Evolutionary conservation across 30 jellyfish, hydroid and myxozoan genomes (phyloP).

Genomic region (Rhopilema esculentum): DNA sequence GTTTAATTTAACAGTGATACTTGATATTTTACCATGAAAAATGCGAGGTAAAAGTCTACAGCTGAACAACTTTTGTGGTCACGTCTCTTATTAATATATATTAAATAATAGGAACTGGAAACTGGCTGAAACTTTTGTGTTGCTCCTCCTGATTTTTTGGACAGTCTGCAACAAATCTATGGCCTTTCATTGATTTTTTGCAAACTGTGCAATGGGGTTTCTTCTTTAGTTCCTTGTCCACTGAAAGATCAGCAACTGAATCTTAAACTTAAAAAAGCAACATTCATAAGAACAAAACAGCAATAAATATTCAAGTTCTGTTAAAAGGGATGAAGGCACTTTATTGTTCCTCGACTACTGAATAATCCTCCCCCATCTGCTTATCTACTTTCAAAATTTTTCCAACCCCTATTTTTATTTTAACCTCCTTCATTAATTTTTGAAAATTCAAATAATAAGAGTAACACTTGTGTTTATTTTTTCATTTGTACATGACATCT

Average conservation of each 20-base stretch:
- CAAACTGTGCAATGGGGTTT: slow-evolving; percentile 12
- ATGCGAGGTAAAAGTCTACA: background rate
- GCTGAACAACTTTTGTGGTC: background rate
- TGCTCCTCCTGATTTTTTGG: background rate
- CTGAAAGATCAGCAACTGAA: background rate
- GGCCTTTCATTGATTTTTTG: slow-evolving; percentile 11
- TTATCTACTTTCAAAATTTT: background rate
- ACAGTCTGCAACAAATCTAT: background rate
- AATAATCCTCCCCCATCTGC: background rate
- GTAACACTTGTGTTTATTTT: background rate
- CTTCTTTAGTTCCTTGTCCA: background rate
- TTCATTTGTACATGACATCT: background rate
- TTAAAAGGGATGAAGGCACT: background rate
- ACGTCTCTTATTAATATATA: background rate
- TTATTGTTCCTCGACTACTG: background rate
- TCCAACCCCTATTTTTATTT: background rate
- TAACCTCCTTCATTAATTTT: background rate
- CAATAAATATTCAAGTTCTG: background rate
- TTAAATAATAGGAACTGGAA: background rate
- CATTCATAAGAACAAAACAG: background rate
- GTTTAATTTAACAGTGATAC: background rate
- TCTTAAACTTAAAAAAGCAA: background rate
- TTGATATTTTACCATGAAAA: background rate
- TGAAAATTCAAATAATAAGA: background rate
- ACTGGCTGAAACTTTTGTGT: background rate